Evolutionary conservation across 1,140 invertebrate genomes (phyloP), one percentile per base, ranked within the genome.

Genomic region (Brachionus paranguensis): DNA sequence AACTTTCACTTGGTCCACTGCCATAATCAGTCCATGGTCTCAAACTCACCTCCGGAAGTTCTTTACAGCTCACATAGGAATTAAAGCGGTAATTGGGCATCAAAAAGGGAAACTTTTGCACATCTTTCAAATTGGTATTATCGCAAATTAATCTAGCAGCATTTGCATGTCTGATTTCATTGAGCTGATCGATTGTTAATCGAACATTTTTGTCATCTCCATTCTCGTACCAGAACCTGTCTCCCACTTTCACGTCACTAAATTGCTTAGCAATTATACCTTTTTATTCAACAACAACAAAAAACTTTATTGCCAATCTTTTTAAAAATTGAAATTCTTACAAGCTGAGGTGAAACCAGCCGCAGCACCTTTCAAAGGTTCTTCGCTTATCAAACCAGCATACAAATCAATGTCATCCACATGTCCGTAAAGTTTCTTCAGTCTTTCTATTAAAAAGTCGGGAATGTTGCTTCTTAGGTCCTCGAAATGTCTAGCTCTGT

Each of bases 331-430:
- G 1, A n/a, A 47, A 14, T 47, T 47, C 37, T 55, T 68, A 87
- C 96, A 98, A 29, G 95, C 95, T 87, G 98, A 95, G 0, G 96
- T 98, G 0, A 96, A 96, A 7, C 96, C 96, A 0, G 98, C 94
- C 0, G 97, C 88, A 10, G 95, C 96, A 11, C 94, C 95, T 12
- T 93, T 43, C 65, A 96, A 90, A 2, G 94, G 93, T 72, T 93
- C 91, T 88, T 98, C 96, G 1, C 94, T 95, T 92, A 96, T 93
- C 65, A 94, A 90, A 41, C 88, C 91, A 45, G 89, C 87, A 85
- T 64, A 87, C 37, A 87, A 43, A 64, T 86, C 85, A 53, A 86
- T 85, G 41, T 86, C 85, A 33, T 85, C 76, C 3, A 86, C 85
- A 78, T 86, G 27, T 12, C 11, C 1, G 50, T 84, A 84, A 3